These are phyloP conservation scores for Gnathonemus longibarbis DNA, from an alignment of 2,113 vertebrate species.

Conservation along the genomic window DNA sequence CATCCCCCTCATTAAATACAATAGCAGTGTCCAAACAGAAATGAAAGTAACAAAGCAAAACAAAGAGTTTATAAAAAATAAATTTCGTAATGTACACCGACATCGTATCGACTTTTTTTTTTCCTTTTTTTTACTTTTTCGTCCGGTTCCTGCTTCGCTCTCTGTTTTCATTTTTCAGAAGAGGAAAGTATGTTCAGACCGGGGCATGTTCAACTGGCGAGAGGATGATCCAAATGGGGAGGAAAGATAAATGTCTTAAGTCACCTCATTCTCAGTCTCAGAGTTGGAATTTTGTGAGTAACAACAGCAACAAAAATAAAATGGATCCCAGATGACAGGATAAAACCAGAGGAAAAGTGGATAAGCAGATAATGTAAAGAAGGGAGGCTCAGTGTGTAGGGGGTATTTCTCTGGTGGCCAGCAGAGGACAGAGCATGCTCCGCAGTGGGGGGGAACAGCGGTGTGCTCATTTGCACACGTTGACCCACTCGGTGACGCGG, in stretches of 20 bases:
- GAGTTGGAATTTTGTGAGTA: constrained; percentile 66
- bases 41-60: not conserved
- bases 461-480: constrained; percentile 74
- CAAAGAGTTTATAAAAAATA: not conserved
- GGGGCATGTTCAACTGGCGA: not conserved
- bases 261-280: constrained; percentile 51
- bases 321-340: constrained; percentile 65
- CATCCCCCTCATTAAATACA: not conserved
- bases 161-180: not conserved
- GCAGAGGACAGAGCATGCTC: not conserved
- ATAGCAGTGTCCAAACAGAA: not conserved
- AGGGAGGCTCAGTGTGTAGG: constrained; percentile 10
- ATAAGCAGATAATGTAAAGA: constrained; percentile 51
- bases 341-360: constrained; percentile 30
- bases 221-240: constrained; percentile 26
- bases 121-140: not conserved
- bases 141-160: not conserved
- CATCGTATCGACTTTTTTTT: not conserved
- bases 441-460: not conserved
- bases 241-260: constrained; percentile 59
- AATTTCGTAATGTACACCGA: not conserved
- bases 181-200: not conserved
- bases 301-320: constrained; percentile 64
- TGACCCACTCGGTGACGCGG: constrained; percentile 79
- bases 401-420: not conserved